Percentiles rank a stretch among this genome's conserved stretches.
Conservation (phyloP, 2,888 invertebrate species). For the Drosophila demipolita region DNA sequence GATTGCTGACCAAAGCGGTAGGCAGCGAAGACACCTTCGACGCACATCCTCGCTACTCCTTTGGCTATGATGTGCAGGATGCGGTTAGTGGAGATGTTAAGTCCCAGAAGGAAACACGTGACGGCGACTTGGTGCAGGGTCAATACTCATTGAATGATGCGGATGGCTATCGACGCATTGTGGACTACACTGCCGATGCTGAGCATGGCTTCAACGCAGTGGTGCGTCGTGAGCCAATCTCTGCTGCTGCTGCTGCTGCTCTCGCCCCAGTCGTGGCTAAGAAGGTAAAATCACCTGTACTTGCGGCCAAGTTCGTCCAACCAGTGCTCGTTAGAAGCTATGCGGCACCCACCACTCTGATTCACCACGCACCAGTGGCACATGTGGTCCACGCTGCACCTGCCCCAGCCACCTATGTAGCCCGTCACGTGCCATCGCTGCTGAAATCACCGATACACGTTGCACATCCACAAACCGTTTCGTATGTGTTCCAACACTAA, state of each 20-base stretch:
- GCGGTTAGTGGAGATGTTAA: conserved; percentile 86
- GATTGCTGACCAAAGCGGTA: conserved; percentile 55
- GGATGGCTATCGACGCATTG: conserved; percentile 86
- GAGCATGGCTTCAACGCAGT: conserved; percentile 86
- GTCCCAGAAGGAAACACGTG: conserved; percentile 86
- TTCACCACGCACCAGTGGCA: conserved; percentile 75
- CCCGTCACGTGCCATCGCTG: conserved; percentile 70
- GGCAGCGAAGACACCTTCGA: conserved; percentile 75
- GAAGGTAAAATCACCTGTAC: conserved; percentile 18
- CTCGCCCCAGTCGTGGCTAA: conserved; percentile 39
- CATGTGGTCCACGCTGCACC: conserved; percentile 66
- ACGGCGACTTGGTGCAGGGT: conserved; percentile 86
- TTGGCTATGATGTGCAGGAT: conserved; percentile 85
- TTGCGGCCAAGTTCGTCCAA: conserved; percentile 35
- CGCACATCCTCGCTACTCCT: conserved; percentile 85
- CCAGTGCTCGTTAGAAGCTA: conserved; percentile 61
- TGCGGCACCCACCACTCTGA: conserved; percentile 68
- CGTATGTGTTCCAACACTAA: conserved; percentile 71
- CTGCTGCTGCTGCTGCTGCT: conserved; percentile 49
- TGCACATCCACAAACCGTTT: conserved; percentile 71
- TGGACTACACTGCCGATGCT: conserved; percentile 86
- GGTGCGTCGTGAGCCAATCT: conserved; percentile 85
- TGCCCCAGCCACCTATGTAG: conserved; percentile 47
- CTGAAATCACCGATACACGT: conserved; percentile 63
- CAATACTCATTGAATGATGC: conserved; percentile 86